These are phyloP conservation scores for Spea multiplicata DNA, from an alignment of 2,113 vertebrate species.

Conservation along the genomic window DNA sequence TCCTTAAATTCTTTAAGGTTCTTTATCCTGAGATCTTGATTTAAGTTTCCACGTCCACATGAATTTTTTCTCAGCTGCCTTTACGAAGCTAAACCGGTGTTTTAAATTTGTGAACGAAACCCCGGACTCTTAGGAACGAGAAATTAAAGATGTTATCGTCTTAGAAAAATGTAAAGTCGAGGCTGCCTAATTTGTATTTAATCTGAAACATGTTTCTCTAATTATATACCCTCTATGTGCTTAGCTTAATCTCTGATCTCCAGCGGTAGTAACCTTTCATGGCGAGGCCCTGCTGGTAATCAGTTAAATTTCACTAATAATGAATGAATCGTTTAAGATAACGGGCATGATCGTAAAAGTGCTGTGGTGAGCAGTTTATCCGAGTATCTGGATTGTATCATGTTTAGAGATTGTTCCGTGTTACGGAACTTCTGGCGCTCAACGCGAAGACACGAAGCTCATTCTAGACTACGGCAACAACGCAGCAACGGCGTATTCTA, in stretches of 20 bases:
- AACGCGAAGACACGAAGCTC: not conserved
- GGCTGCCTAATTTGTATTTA: conserved; percentile 11
- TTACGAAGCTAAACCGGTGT: not conserved
- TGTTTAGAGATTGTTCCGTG: not conserved
- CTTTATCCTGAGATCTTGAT: too few species aligned
- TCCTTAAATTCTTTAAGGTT: too few species aligned
- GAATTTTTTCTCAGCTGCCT: not conserved
- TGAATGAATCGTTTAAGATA: conserved; percentile 5
- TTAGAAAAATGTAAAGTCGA: conserved; percentile 11
- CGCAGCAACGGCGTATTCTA: too few species aligned
- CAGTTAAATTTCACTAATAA: conserved; percentile 12
- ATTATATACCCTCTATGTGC: conserved; percentile 5
- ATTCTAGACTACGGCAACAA: not conserved
- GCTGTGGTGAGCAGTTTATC: not conserved
- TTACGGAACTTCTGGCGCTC: not conserved
- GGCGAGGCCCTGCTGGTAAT: conserved; percentile 18
- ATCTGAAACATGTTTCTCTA: conserved; percentile 23
- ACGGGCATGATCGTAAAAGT: not conserved
- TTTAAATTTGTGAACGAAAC: not conserved
- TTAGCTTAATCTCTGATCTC: conserved; percentile 20
- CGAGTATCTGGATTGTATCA: not conserved
- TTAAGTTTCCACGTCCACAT: not conserved
- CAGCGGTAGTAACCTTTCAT: conserved; percentile 20
- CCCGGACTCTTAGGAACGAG: conserved; percentile 10
- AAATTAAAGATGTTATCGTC: conserved; percentile 22